A percentile compares a stretch with the other conserved stretches of the same genome.
phyloP scores from a whole-genome alignment of 2,888 invertebrate genomes.

The Tetrapedia diversipes region DNA sequence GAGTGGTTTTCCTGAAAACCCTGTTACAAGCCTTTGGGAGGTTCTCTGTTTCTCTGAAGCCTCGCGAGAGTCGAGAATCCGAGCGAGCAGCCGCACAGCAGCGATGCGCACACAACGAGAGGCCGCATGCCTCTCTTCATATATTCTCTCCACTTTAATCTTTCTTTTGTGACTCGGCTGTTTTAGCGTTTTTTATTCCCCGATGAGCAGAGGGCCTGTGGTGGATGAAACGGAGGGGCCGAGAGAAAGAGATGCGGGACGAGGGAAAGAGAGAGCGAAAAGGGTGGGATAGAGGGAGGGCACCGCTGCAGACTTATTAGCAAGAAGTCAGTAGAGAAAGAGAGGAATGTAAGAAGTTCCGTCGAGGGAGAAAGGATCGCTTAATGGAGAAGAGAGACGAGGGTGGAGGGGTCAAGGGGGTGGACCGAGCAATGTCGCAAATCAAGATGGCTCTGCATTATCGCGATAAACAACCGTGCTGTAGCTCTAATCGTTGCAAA shows the following conservation, averaged over 20 bases:
- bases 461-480: constrained; percentile 66
- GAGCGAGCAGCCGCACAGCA: constrained; percentile 37
- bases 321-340: constrained; percentile 61
- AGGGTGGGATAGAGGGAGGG: constrained; percentile 50
- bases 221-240: constrained; percentile 42
- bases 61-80: constrained; percentile 41
- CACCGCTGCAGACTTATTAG: constrained; percentile 67
- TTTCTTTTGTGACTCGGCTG: constrained; percentile 81
- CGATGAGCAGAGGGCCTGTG: constrained; percentile 69
- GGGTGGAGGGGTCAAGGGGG: constrained; percentile 20
- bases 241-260: constrained; percentile 16
- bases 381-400: constrained; percentile 44
- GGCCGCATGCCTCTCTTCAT: constrained; percentile 71
- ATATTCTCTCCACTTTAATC: constrained; percentile 77
- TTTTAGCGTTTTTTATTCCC: constrained; percentile 80
- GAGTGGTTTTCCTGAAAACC: constrained; percentile 35
- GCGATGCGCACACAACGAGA: constrained; percentile 53
- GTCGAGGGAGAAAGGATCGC: constrained; percentile 35
- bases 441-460: constrained; percentile 69
- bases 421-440: constrained; percentile 47
- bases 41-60: constrained; percentile 20
- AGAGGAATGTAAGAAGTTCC: constrained; percentile 47
- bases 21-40: constrained; percentile 26
- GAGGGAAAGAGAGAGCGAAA: constrained; percentile 41
- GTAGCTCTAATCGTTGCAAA: constrained; percentile 59